These are phyloP conservation scores for Leptinotarsa undecemlineata DNA, from an alignment of 1,140 invertebrate genomes.

Conservation along the genomic window DNA sequence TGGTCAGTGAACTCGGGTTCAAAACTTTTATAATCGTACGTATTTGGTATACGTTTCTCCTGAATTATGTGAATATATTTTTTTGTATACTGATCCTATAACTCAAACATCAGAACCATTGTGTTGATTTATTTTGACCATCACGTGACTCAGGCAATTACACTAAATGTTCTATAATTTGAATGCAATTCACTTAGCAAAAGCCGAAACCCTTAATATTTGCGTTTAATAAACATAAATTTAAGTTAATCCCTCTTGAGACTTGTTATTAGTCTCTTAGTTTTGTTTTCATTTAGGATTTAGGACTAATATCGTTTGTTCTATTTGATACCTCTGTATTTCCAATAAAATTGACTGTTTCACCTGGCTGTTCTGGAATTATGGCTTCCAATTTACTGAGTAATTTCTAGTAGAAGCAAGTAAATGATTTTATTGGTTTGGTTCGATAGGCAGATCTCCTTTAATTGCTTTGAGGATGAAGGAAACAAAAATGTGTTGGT, in stretches of 20 bases:
- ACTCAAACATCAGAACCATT: background rate
- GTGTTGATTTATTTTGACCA: background rate
- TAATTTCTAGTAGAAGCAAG: too few species aligned
- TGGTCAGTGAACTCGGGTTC: too few species aligned
- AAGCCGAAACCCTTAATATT: conserved; percentile 37
- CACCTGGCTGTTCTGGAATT: too few species aligned
- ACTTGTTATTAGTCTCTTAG: conserved; percentile 30
- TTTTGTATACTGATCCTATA: too few species aligned
- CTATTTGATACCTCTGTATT: background rate
- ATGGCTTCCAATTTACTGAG: too few species aligned
- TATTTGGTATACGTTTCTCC: too few species aligned
- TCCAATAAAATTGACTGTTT: too few species aligned
- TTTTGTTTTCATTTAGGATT: background rate
- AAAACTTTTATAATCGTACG: too few species aligned
- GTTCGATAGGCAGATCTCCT: too few species aligned
- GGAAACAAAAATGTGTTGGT: too few species aligned
- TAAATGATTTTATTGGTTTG: too few species aligned
- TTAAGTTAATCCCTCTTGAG: conserved; percentile 34
- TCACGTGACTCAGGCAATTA: conserved; percentile 32
- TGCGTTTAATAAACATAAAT: conserved; percentile 37
- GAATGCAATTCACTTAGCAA: conserved; percentile 41
- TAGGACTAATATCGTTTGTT: background rate
- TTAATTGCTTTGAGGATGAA: background rate
- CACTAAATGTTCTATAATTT: conserved; percentile 37
- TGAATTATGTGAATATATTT: too few species aligned